Evolutionary conservation across 2,113 vertebrate genomes (phyloP).

Genomic region (Nycticorax nycticorax): DNA sequence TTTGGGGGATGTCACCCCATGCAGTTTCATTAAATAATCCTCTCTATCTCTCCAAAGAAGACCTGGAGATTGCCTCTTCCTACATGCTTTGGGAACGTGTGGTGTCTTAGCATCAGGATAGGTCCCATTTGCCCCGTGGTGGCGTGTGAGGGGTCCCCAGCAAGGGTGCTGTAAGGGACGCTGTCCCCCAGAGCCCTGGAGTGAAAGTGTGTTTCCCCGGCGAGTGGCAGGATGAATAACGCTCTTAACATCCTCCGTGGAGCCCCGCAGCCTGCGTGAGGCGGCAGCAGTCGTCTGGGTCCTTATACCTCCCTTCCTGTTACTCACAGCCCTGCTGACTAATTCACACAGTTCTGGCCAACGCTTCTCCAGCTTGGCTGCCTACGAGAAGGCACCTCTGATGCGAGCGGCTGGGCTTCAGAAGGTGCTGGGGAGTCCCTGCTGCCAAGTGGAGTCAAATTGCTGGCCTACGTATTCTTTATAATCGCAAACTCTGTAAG

Average conservation of each 20-base stretch:
- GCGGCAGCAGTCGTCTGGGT: not conserved
- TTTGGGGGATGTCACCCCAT: not conserved
- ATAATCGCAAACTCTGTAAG: not conserved
- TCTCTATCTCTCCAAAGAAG: not conserved
- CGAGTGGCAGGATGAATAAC: not conserved
- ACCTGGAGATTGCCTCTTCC: not conserved
- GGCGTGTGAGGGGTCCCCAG: not conserved
- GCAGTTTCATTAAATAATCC: not conserved
- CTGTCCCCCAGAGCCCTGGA: not conserved
- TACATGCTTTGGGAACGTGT: rapidly evolving
- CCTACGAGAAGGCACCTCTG: not conserved
- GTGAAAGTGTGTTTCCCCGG: not conserved
- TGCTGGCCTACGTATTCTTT: not conserved
- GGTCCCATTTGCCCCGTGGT: rapidly evolving
- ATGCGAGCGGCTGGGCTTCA: not conserved
- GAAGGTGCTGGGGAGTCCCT: not conserved
- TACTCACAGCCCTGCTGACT: slow-evolving; percentile 40
- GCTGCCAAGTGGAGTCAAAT: not conserved
- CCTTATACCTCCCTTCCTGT: slow-evolving; percentile 32
- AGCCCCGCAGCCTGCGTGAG: not conserved
- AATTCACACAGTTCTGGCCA: slow-evolving; percentile 40
- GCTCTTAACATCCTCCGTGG: not conserved
- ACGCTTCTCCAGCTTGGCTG: not conserved
- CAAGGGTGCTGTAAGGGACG: rapidly evolving
- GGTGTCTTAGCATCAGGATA: not conserved